These are phyloP conservation scores for Laticauda colubrina DNA, from an alignment of 2,113 vertebrate species.

Conservation along the genomic window DNA sequence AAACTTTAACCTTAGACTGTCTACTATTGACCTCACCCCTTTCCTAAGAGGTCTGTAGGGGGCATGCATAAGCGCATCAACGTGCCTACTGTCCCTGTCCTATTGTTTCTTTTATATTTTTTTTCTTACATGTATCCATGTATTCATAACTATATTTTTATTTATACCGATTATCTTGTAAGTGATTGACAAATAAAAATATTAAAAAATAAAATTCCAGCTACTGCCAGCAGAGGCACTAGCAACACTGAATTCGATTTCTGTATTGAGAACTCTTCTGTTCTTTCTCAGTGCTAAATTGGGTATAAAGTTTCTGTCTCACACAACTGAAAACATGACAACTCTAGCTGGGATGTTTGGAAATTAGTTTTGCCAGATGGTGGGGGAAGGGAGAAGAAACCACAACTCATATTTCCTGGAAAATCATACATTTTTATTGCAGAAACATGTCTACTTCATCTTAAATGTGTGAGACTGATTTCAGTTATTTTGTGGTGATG, in stretches of 20 bases:
- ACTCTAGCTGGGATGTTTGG: neutral
- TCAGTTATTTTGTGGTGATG: neutral
- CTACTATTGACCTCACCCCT: no score
- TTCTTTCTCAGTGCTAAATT: neutral
- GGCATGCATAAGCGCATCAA: no score
- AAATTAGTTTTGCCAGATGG: neutral
- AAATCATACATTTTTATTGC: neutral
- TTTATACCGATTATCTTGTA: no score
- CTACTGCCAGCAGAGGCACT: neutral
- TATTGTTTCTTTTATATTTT: no score
- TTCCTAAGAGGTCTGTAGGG: no score
- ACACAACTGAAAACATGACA: neutral
- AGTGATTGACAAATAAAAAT: no score
- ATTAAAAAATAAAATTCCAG: neutral
- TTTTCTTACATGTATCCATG: no score
- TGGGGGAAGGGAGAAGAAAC: neutral
- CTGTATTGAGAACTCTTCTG: neutral
- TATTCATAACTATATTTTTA: no score
- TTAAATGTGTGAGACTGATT: neutral
- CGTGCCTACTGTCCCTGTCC: no score
- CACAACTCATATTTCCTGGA: neutral
- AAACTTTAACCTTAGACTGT: no score
- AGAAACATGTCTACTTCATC: neutral
- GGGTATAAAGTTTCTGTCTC: neutral
- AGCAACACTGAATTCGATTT: neutral